phyloP scores from a whole-genome alignment of 2,113 vertebrate species.

The Lophochroa leadbeateri region DNA sequence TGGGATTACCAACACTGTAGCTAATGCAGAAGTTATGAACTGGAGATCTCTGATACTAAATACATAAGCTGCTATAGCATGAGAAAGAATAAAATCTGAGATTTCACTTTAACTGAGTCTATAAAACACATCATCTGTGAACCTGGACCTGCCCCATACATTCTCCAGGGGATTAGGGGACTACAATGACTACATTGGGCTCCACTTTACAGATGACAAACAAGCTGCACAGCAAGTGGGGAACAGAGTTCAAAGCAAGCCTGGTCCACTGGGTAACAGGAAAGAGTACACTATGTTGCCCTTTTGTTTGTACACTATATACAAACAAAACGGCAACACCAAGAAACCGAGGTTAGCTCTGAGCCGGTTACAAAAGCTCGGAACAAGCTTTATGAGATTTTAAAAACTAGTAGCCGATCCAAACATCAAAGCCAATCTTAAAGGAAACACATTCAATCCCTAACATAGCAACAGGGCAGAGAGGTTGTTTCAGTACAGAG shows the following conservation, averaged over 20 bases:
- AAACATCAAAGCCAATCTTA: neutral
- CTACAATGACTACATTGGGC: neutral
- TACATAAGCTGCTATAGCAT: neutral
- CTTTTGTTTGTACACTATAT: neutral
- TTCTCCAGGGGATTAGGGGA: neutral
- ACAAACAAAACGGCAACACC: neutral
- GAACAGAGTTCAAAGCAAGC: neutral
- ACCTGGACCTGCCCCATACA: accelerated
- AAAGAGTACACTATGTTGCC: neutral
- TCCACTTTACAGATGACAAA: neutral
- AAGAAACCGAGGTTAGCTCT: neutral
- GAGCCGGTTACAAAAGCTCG: neutral
- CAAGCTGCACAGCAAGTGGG: neutral
- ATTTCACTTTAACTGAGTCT: neutral
- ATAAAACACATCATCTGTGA: neutral
- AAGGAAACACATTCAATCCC: neutral
- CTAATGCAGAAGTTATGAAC: neutral
- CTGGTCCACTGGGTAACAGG: neutral
- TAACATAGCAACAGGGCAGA: neutral
- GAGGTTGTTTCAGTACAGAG: neutral
- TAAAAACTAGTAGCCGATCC: neutral
- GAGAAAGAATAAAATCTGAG: neutral
- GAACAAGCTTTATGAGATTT: neutral
- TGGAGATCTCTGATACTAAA: neutral
- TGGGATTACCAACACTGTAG: neutral